Conservation (phyloP, 2,113 vertebrate genomes). For the Gallinago undulata region DNA sequence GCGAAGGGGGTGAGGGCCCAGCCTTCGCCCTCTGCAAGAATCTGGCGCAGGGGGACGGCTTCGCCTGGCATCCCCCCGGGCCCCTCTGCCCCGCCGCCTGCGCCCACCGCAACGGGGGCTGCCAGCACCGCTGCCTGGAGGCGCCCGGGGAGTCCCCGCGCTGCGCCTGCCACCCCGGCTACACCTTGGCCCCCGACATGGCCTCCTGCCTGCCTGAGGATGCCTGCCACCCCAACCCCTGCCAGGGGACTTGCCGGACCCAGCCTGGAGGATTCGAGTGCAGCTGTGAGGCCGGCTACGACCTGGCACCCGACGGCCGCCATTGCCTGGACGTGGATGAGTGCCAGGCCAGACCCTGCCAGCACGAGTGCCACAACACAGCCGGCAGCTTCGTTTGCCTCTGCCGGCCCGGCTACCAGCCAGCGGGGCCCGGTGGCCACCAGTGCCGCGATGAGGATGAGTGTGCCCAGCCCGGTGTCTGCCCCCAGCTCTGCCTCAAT, state of each 20-base stretch:
- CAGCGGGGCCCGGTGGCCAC: not conserved
- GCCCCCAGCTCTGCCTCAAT: conserved; percentile 75
- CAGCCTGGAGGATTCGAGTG: conserved; percentile 41
- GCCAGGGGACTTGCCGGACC: conserved; percentile 1
- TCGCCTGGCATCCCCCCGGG: conserved; percentile 57
- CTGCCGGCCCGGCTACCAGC: conserved; percentile 57
- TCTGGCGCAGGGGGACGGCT: not conserved
- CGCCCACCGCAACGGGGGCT: conserved; percentile 68
- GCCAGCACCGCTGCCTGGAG: conserved; percentile 73
- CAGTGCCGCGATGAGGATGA: conserved; percentile 68
- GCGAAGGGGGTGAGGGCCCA: not conserved
- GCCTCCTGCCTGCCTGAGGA: conserved; percentile 64
- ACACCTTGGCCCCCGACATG: conserved; percentile 58
- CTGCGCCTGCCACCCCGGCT: conserved; percentile 71
- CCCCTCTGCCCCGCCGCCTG: conserved; percentile 69
- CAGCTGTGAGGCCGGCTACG: conserved; percentile 43
- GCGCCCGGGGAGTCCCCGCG: not conserved
- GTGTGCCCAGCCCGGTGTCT: conserved; percentile 12
- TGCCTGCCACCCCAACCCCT: conserved; percentile 65
- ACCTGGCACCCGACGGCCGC: not conserved
- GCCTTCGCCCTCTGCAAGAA: conserved; percentile 57
- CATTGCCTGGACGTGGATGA: conserved; percentile 59
- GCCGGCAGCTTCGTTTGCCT: conserved; percentile 50
- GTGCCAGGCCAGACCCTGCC: conserved; percentile 37
- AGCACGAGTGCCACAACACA: conserved; percentile 30